phyloP scores from a whole-genome alignment of 1,140 invertebrate species.

The Lordiphosa stackelbergi region DNA sequence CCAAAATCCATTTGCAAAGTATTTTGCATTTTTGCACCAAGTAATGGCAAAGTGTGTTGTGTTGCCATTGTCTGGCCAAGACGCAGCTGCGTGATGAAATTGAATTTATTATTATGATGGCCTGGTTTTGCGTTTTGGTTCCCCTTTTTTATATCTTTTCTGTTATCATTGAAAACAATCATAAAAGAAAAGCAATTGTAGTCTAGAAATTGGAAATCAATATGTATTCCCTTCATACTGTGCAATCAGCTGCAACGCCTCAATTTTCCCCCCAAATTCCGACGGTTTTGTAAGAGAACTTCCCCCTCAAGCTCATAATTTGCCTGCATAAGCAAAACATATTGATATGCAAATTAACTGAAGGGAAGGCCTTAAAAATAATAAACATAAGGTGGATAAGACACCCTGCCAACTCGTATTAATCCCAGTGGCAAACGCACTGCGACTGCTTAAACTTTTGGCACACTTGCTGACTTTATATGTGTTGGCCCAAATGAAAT shows the following conservation, averaged over 20 bases:
- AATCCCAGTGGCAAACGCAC: too few species aligned
- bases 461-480: too few species aligned
- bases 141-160: neutral
- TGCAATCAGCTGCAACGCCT: too few species aligned
- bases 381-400: neutral
- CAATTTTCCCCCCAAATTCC: too few species aligned
- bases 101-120: constrained; percentile 25
- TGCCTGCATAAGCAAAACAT: constrained; percentile 18
- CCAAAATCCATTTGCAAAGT: constrained; percentile 24
- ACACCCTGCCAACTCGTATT: too few species aligned
- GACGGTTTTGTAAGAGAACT: too few species aligned
- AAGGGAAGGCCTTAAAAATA: constrained; percentile 1
- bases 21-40: constrained; percentile 58
- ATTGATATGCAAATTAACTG: constrained; percentile 40
- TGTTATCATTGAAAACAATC: constrained; percentile 56
- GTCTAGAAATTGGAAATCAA: constrained; percentile 18
- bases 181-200: constrained; percentile 6
- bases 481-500: too few species aligned
- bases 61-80: constrained; percentile 13
- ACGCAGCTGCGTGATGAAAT: constrained; percentile 41
- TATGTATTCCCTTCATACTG: neutral
- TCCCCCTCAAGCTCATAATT: too few species aligned
- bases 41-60: constrained; percentile 35
- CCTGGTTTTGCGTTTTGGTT: neutral
- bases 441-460: too few species aligned